These are phyloP conservation scores for Acanthosoma haemorrhoidale DNA, from an alignment of 2,888 invertebrate genomes.

Conservation along the genomic window DNA sequence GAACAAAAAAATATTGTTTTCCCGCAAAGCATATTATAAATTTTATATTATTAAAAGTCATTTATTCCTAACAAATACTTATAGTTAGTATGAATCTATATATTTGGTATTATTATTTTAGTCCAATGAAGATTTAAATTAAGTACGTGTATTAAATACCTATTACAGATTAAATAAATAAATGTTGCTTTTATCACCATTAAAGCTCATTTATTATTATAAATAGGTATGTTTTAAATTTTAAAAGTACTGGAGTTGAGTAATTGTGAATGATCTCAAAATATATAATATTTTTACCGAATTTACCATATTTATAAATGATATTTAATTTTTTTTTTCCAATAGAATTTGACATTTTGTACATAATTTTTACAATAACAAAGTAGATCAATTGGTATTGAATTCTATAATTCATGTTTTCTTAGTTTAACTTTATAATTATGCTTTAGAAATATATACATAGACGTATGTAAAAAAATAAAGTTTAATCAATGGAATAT, in stretches of 20 bases:
- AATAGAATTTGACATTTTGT: background rate
- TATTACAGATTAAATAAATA: conserved; percentile 5
- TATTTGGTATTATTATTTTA: background rate
- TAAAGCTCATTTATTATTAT: conserved; percentile 11
- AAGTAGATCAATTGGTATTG: background rate
- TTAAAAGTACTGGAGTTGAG: background rate
- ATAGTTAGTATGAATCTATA: too few species aligned
- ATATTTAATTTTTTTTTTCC: background rate
- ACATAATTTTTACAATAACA: background rate
- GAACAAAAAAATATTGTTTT: too few species aligned
- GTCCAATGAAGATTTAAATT: background rate
- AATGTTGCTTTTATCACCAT: background rate
- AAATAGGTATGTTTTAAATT: conserved; percentile 2
- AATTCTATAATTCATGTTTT: background rate
- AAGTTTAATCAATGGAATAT: conserved; percentile 23
- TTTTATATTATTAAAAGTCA: too few species aligned
- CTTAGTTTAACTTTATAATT: background rate
- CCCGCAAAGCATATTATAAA: too few species aligned
- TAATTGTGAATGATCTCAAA: background rate
- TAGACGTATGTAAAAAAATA: conserved; percentile 25
- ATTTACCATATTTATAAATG: background rate
- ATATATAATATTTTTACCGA: too few species aligned
- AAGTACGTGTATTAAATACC: background rate
- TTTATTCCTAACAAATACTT: too few species aligned
- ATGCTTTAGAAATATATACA: conserved; percentile 21